These are phyloP conservation scores for Germaria angustata DNA, from an alignment of 2,888 invertebrate species.

Conservation along the genomic window DNA sequence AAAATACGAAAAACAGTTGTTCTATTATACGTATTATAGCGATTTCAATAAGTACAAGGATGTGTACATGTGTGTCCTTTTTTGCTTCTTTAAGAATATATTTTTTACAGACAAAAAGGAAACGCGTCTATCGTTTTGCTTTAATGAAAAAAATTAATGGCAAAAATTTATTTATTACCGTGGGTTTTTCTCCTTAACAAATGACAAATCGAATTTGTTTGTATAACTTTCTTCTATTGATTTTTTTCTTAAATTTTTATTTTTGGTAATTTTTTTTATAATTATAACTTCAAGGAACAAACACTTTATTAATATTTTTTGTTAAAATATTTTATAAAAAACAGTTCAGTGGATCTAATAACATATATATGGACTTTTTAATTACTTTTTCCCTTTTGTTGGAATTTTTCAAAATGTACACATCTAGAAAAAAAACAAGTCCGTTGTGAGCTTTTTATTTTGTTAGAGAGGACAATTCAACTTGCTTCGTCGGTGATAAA, in stretches of 20 bases:
- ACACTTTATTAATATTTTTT: not conserved
- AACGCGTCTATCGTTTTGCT: not conserved
- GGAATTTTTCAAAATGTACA: slow-evolving; percentile 1
- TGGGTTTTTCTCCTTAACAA: slow-evolving; percentile 63
- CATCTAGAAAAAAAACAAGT: not conserved
- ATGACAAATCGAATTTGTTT: slow-evolving; percentile 54
- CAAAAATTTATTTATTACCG: slow-evolving; percentile 64
- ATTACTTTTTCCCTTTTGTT: not conserved
- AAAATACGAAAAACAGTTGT: slow-evolving; percentile 36
- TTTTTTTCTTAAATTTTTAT: slow-evolving; percentile 42
- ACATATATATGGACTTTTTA: too few species aligned
- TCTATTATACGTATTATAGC: slow-evolving; percentile 49
- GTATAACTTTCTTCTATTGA: slow-evolving; percentile 66
- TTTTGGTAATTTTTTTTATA: not conserved
- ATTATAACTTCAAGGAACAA: not conserved
- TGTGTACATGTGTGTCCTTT: not conserved
- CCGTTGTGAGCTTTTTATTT: not conserved
- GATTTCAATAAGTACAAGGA: slow-evolving; percentile 25
- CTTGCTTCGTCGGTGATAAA: slow-evolving; percentile 78
- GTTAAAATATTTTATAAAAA: not conserved
- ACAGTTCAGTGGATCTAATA: too few species aligned
- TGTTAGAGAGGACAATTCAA: slow-evolving; percentile 69
- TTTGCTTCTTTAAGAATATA: slow-evolving; percentile 30
- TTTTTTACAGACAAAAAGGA: slow-evolving; percentile 35
- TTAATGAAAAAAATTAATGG: not conserved